These are phyloP conservation scores for Epirrhoe alternata DNA, from an alignment of 2,888 invertebrate species.

Conservation along the genomic window DNA sequence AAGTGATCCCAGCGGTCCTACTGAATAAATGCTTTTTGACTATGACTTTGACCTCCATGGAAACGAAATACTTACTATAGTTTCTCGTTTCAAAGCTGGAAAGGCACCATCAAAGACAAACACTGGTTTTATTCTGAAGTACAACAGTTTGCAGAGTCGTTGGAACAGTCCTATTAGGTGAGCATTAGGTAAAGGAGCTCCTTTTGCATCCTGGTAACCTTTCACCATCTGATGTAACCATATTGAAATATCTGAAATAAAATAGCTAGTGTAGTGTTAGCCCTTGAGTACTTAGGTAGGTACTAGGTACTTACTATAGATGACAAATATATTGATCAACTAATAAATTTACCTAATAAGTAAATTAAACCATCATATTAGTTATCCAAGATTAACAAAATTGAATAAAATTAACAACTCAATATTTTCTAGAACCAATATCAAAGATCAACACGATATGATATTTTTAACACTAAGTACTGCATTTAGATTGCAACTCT, in stretches of 20 bases:
- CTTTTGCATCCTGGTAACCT: slow-evolving; percentile 95
- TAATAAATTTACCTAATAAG: too few species aligned
- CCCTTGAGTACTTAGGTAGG: neutral
- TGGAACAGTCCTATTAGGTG: slow-evolving; percentile 97
- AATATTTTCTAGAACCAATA: too few species aligned
- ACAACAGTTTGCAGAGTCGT: slow-evolving; percentile 97
- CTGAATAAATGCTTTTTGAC: too few species aligned
- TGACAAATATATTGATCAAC: too few species aligned
- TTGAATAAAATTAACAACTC: too few species aligned
- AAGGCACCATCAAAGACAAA: slow-evolving; percentile 99
- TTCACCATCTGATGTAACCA: slow-evolving; percentile 99
- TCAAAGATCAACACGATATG: too few species aligned
- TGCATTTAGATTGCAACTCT: too few species aligned
- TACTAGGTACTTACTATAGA: too few species aligned
- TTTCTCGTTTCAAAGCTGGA: slow-evolving; percentile 95
- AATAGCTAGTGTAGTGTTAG: neutral
- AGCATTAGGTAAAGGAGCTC: slow-evolving; percentile 93
- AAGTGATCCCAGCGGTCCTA: too few species aligned
- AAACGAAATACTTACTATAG: slow-evolving; percentile 88
- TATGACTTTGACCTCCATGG: neutral
- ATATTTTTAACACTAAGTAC: too few species aligned
- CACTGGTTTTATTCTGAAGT: slow-evolving; percentile 97
- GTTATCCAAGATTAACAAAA: too few species aligned
- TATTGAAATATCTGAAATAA: slow-evolving; percentile 95
- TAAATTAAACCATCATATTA: too few species aligned